These are phyloP conservation scores for Drosophila mauritiana DNA, from an alignment of 1,140 invertebrate genomes.

Conservation along the genomic window DNA sequence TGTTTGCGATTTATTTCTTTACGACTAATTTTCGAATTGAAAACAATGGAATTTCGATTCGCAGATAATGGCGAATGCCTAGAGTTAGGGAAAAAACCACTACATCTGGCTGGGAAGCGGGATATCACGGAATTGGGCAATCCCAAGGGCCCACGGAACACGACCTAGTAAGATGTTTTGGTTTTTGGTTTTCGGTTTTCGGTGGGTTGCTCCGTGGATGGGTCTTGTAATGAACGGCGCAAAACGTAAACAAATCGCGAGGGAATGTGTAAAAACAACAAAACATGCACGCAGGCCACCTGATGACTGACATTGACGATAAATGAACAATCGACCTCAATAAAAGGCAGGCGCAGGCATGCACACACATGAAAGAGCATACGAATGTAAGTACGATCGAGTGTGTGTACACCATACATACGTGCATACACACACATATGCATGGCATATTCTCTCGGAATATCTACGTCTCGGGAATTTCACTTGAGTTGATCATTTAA, in stretches of 20 bases:
- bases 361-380: neutral
- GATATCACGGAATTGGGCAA: constrained; percentile 14
- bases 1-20: neutral
- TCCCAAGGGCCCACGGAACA: neutral
- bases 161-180: neutral
- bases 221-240: constrained; percentile 36
- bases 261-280: constrained; percentile 76
- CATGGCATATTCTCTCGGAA: constrained; percentile 4
- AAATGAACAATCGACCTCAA: constrained; percentile 79
- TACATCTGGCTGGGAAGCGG: constrained; percentile 7
- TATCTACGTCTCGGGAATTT: constrained; percentile 41
- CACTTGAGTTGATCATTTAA: constrained; percentile 32
- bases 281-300: constrained; percentile 69
- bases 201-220: neutral
- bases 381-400: constrained; percentile 25
- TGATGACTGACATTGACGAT: constrained; percentile 78
- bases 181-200: neutral
- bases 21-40: neutral
- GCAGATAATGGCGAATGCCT: constrained; percentile 18
- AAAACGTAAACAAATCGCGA: constrained; percentile 53
- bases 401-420: constrained; percentile 4
- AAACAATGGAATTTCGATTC: neutral
- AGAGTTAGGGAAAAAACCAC: neutral
- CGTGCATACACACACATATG: constrained; percentile 2
- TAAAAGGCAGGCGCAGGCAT: constrained; percentile 48